These are phyloP conservation scores for Sciurus carolinensis DNA, from an alignment of 2,797 vertebrate species.

Conservation along the genomic window DNA sequence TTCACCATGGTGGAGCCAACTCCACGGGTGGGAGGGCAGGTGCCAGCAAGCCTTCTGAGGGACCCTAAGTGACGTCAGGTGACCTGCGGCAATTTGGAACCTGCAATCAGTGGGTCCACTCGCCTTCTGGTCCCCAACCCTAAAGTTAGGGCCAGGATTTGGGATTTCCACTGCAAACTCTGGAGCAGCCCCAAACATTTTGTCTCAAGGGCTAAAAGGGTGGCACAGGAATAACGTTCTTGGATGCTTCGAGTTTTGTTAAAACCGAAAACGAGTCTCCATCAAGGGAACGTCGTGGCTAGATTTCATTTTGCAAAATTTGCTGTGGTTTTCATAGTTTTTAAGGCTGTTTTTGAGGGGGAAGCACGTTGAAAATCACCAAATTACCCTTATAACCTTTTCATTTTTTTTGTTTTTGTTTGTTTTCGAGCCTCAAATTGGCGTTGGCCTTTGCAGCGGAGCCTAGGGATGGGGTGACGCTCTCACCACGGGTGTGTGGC, in stretches of 20 bases:
- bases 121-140: neutral
- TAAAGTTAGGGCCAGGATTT: neutral
- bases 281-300: slow-evolving; percentile 78
- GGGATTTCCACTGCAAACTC: slow-evolving; percentile 61
- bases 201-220: slow-evolving; percentile 63
- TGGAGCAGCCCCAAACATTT: neutral
- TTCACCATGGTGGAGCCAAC: fast-evolving
- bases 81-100: neutral
- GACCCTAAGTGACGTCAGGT: neutral
- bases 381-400: slow-evolving; percentile 71
- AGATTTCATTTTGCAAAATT: slow-evolving; percentile 80
- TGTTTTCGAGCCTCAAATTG: neutral
- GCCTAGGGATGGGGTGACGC: neutral
- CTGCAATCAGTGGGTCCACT: fast-evolving
- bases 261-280: slow-evolving; percentile 83
- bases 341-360: slow-evolving; percentile 73
- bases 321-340: slow-evolving; percentile 83
- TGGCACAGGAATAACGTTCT: neutral
- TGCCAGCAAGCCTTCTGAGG: neutral
- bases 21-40: neutral
- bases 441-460: neutral
- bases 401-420: neutral
- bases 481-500: slow-evolving; percentile 9
- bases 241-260: slow-evolving; percentile 55
- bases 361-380: slow-evolving; percentile 79